Evolutionary conservation across 2,113 vertebrate species (phyloP), one percentile per base, ranked within the genome.

Genomic region (Corydoras maculifer): DNA sequence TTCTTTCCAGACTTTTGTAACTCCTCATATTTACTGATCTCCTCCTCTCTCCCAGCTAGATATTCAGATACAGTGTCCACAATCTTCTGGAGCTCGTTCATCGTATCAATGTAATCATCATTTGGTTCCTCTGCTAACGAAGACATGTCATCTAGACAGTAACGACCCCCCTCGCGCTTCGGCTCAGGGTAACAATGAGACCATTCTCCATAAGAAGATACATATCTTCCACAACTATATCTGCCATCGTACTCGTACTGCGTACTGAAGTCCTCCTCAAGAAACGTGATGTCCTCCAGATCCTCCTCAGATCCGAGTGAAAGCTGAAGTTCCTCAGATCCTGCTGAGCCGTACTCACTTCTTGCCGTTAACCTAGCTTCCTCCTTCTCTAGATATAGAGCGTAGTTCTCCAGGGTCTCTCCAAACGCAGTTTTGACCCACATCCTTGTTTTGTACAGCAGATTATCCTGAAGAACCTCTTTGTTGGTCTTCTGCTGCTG

Each of bases 1-100:
- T 77, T 69, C 82, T 67, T 58, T 3, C 72, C 77, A 6, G 82
- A 76, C 82, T 91, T 87, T 49, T 93, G 82, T 69, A 94, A 69
- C 0, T 88, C 81, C 77, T 91, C 89, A 79, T 92, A 94, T 68
- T 85, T 94, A 70, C 86, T 96, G 61, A 98, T 92, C 85, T 98
- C 95, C 77, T 99, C 91, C 82, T 99, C 96, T 79, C 97, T 98
- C 70, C 94, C 91, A 70, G 91, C 91, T 68, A 99, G 84, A 79
- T 99, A 98, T 76, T 96, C 93, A 65, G 96, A 98, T 57, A 98
- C 95, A 0, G 93, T 92, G 80, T 96, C 89, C 64, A 98, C 92
- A 61, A 98, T 88, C 81, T 89, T 93, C 53, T 96, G 91, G 74
- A 99, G 90, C 76, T 97, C 93, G 82, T 88, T 91, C 85, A 96